Evolutionary conservation across 1,140 invertebrate genomes (phyloP).

Genomic region (Liolophura sinensis): DNA sequence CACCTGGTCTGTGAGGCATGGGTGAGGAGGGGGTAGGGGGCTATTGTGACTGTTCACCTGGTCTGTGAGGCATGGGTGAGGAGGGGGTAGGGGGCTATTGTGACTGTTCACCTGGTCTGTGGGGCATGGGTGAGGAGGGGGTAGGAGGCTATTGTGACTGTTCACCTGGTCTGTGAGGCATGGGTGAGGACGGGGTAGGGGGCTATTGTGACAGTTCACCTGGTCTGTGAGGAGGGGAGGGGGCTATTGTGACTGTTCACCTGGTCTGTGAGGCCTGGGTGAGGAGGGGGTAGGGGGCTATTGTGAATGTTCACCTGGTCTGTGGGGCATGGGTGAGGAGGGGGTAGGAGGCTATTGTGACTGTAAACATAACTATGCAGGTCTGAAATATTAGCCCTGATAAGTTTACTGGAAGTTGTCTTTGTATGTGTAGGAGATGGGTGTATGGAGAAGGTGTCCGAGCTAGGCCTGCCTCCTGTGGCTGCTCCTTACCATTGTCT

Average conservation of each 20-base stretch:
- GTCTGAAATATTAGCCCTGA: conserved; percentile 5
- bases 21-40: too few species aligned
- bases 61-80: conserved; percentile 5
- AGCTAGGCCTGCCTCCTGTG: conserved; percentile 18
- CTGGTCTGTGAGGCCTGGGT: too few species aligned
- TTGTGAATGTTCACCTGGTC: too few species aligned
- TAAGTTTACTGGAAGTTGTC: neutral
- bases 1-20: conserved; percentile 6
- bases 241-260: too few species aligned
- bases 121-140: neutral
- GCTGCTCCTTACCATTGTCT: conserved; percentile 41
- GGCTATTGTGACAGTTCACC: too few species aligned
- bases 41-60: conserved; percentile 4
- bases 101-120: too few species aligned
- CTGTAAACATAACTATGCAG: neutral
- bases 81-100: conserved; percentile 9
- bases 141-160: too few species aligned
- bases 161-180: too few species aligned
- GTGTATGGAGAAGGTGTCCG: conserved; percentile 28
- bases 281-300: neutral
- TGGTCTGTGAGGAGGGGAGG: too few species aligned
- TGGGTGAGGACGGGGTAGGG: too few species aligned
- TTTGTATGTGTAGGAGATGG: conserved; percentile 19
- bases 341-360: neutral
- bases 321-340: neutral